Percentiles rank a stretch among this genome's conserved stretches.
Evolutionary conservation across 1,140 invertebrate species (phyloP).

Genomic region (Meloidogyne floridensis): DNA sequence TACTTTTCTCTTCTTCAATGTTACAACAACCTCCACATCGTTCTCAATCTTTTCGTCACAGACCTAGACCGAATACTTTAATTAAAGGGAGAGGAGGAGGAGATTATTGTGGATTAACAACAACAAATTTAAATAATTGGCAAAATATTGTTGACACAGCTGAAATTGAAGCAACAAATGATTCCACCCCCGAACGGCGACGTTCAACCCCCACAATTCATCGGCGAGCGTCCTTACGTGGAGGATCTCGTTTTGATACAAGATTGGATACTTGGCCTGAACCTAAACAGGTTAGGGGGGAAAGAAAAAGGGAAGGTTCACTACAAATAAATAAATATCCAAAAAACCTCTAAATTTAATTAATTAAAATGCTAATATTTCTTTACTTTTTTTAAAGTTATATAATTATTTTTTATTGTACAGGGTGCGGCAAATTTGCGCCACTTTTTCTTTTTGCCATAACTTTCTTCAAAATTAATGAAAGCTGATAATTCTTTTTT

Average conservation of each 20-base stretch:
- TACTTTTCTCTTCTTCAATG: no score
- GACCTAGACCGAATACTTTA: slow-evolving; percentile 38
- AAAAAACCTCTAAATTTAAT: no score
- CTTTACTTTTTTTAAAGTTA: no score
- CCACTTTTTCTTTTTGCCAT: no score
- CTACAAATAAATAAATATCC: no score
- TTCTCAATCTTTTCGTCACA: slow-evolving; percentile 54
- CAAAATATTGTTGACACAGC: background rate
- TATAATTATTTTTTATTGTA: no score
- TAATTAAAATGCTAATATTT: no score
- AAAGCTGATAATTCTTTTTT: no score
- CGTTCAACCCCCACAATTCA: slow-evolving; percentile 46
- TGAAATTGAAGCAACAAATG: background rate
- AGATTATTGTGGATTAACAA: no score
- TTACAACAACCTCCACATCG: slow-evolving; percentile 23
- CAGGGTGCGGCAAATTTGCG: no score
- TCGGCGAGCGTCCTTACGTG: slow-evolving; percentile 36
- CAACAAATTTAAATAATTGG: background rate
- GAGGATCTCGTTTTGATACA: slow-evolving; percentile 24
- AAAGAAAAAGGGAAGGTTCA: no score
- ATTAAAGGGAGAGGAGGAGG: slow-evolving; percentile 7
- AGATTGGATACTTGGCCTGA: slow-evolving; percentile 58
- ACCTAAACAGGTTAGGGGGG: slow-evolving; percentile 49
- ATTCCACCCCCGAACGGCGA: slow-evolving; percentile 35
- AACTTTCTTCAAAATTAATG: no score